Evolutionary conservation across 37 sponge, comb jelly and placozoan genomes (phyloP), one percentile per base, ranked within the genome.

Genomic region (Hormiphora californensis): DNA sequence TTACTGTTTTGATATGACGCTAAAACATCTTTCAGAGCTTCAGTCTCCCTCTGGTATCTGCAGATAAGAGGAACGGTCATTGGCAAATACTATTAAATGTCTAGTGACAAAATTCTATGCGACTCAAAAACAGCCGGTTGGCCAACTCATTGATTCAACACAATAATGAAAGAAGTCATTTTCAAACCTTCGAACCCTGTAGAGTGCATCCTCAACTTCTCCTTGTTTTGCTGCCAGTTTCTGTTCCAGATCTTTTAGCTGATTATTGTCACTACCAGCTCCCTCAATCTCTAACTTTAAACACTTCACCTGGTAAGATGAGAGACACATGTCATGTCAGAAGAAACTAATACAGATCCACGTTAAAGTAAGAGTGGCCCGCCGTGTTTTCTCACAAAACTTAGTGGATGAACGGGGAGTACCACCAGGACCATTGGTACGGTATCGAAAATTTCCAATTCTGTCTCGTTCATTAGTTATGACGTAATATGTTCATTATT

Each of bases 1-100:
- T n/a, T n/a, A n/a, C n/a, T n/a, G 81, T 73, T 73, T 33, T 73
- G 81, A 40, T 73, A 73, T 39, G 81, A 73, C n/a, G 81, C 32
- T 41, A 73, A 19, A 1, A 73, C 81, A 28, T 73, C 81, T 41
- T 73, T 73, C 81, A 73, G 81, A 22, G 81, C 81, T 36, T 73
- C 81, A 40, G 81, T 73, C 43, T 73, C 81, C 3, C 81, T 27
- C 23, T 73, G 81, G 81, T 73, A 46, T 28, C 81, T 73, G 81
- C 61, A 30, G 23, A 49, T n/a, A 49, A 15, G 9, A 9, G 9
- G 12, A 49, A 17, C 15, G 53, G 53, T 49, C 12, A 49, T 15
- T 49, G 15, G 53, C 15, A 17, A 49, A 49, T 17, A 49, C 53
- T 49, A 49, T n/a, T n/a, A n/a, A n/a, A n/a, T n/a, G n/a, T n/a